These are phyloP conservation scores for Pachycephus smyrnensis DNA, from an alignment of 2,888 invertebrate genomes.

Conservation along the genomic window DNA sequence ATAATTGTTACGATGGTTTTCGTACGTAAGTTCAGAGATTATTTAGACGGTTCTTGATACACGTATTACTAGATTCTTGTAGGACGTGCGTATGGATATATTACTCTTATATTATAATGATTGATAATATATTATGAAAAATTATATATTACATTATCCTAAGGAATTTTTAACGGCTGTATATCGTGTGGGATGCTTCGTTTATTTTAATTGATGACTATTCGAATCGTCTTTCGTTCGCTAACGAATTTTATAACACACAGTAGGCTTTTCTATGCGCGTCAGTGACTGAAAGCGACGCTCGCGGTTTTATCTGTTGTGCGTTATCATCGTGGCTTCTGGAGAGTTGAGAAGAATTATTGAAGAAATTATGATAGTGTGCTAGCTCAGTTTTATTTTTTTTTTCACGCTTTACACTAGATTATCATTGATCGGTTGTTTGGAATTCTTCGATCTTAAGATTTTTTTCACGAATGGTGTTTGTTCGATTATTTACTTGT, in stretches of 20 bases:
- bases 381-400: neutral
- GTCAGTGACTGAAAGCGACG: neutral
- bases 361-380: neutral
- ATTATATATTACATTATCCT: neutral
- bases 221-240: neutral
- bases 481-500: neutral
- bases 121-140: neutral
- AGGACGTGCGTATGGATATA: neutral
- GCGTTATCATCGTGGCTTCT: neutral
- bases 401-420: neutral
- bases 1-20: slow-evolving; percentile 34
- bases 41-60: neutral
- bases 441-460: neutral
- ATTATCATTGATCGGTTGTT: neutral
- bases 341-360: neutral
- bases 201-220: neutral
- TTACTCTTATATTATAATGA: neutral
- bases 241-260: neutral
- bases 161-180: neutral
- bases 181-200: neutral
- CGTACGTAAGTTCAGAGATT: slow-evolving; percentile 14
- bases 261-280: neutral
- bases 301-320: neutral
- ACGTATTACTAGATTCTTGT: neutral
- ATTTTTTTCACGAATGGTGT: neutral